Evolutionary conservation across 2,888 invertebrate species (phyloP).

Genomic region (Nebria brevicollis): DNA sequence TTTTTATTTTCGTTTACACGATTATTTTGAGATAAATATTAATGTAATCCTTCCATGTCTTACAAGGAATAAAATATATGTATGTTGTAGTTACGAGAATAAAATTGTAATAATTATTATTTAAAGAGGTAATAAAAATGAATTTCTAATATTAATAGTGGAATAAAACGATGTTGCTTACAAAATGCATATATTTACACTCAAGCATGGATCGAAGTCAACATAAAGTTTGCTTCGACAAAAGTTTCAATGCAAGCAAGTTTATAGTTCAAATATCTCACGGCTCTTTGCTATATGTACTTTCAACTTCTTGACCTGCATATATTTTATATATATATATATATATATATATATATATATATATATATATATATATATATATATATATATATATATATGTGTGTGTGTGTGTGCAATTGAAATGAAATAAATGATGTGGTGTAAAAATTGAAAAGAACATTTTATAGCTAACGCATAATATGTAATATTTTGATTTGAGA

Average conservation of each 20-base stretch:
- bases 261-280: background rate
- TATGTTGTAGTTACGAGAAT: background rate
- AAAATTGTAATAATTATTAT: background rate
- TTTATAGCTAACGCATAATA: too few species aligned
- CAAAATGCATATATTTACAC: background rate
- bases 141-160: background rate
- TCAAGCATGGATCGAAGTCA: background rate
- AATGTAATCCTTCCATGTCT: too few species aligned
- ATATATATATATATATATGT: too few species aligned
- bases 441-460: too few species aligned
- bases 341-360: too few species aligned
- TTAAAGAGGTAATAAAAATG: background rate
- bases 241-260: background rate
- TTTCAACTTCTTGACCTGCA: background rate
- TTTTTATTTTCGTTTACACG: too few species aligned
- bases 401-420: too few species aligned
- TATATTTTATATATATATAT: background rate
- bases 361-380: too few species aligned
- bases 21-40: too few species aligned
- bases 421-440: too few species aligned
- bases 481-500: too few species aligned
- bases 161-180: background rate
- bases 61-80: background rate
- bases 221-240: background rate
- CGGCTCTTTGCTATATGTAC: background rate